Percentiles rank a stretch among this genome's conserved stretches.
phyloP scores from a whole-genome alignment of 2,113 vertebrate genomes.

The Actinemys pallida region DNA sequence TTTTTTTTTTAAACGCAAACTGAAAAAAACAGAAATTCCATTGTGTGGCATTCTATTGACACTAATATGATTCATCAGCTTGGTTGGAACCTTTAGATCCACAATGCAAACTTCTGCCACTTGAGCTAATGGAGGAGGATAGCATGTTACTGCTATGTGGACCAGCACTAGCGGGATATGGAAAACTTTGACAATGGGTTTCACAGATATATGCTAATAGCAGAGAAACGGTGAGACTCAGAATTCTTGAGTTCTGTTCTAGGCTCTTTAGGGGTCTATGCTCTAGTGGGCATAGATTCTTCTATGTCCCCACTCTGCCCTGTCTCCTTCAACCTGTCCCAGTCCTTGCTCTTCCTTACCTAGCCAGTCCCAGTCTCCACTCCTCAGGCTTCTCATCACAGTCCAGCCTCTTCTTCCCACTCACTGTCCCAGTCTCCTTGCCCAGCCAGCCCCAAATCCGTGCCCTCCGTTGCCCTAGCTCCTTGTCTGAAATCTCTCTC shows the following conservation, averaged over 20 bases:
- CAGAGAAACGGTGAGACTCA: neutral
- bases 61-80: neutral
- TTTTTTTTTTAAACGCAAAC: neutral
- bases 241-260: neutral
- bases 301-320: neutral
- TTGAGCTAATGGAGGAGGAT: neutral
- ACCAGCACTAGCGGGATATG: neutral
- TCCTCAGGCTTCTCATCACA: too few relatives aligned
- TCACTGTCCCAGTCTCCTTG: neutral
- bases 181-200: neutral
- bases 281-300: neutral
- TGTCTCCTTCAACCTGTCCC: neutral
- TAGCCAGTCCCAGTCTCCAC: too few relatives aligned
- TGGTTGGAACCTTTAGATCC: neutral
- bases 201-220: neutral
- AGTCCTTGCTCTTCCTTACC: neutral
- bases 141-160: neutral
- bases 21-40: neutral
- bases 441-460: neutral
- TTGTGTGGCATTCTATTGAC: neutral
- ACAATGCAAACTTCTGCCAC: neutral
- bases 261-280: neutral
- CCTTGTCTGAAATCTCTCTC: neutral
- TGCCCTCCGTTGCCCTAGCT: neutral
- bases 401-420: too few relatives aligned